Evolutionary conservation across 2,797 vertebrate species (phyloP).

Genomic region (Peromyscus aztecus): DNA sequence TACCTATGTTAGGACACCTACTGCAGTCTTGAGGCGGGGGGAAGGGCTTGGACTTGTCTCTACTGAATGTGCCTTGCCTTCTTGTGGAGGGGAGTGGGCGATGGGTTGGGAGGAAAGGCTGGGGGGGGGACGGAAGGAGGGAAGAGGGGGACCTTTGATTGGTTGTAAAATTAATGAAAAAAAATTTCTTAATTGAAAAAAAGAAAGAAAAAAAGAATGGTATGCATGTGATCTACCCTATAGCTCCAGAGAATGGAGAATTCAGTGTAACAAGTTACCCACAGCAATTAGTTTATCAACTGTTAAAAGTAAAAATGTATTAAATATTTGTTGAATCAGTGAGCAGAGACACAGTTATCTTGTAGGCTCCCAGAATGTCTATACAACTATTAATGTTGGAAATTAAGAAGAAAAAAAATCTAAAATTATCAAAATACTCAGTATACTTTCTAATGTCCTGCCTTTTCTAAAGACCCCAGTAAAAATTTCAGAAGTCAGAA

Average conservation of each 20-base stretch:
- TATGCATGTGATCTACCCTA: neutral
- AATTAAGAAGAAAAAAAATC: neutral
- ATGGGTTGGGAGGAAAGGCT: no score
- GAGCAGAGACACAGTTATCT: neutral
- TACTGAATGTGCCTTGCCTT: no score
- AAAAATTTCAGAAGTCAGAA: neutral
- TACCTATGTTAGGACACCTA: no score
- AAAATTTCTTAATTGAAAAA: no score
- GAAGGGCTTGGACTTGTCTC: no score
- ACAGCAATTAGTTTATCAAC: neutral
- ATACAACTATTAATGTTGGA: neutral
- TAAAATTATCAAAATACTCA: neutral
- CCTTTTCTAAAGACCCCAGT: neutral
- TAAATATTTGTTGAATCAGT: constrained; percentile 14
- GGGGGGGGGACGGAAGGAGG: no score
- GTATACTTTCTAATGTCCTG: neutral
- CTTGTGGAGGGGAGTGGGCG: no score
- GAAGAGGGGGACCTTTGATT: no score
- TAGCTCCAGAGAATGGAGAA: neutral
- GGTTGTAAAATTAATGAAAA: no score
- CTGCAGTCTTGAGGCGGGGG: no score
- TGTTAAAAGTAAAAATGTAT: neutral
- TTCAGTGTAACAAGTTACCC: neutral
- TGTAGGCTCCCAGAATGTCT: neutral
- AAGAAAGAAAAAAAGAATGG: no score